Percentiles rank a stretch among this genome's conserved stretches.
These are phyloP conservation scores for Actenoides hombroni DNA, from an alignment of 2,113 vertebrate genomes.

Conservation along the genomic window DNA sequence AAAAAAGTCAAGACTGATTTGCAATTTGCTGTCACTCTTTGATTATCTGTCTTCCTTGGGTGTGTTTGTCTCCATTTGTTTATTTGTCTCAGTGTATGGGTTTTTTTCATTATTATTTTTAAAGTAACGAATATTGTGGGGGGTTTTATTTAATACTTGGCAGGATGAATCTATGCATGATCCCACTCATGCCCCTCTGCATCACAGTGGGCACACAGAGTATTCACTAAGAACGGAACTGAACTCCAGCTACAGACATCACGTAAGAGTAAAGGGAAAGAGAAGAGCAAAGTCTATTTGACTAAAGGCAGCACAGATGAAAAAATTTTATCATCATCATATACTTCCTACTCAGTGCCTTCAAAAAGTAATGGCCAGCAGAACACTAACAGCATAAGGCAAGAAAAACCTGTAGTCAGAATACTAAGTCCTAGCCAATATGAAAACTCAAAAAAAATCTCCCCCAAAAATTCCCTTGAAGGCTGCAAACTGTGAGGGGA, in stretches of 20 bases:
- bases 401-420: neutral
- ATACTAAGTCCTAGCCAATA: neutral
- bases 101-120: neutral
- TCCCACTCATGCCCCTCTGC: neutral
- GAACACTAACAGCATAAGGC: neutral
- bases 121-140: neutral
- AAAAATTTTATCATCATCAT: neutral
- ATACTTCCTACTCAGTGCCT: neutral
- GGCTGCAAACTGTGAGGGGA: neutral
- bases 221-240: neutral
- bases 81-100: neutral
- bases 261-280: neutral
- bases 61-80: neutral
- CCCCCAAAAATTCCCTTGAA: neutral
- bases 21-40: neutral
- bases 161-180: neutral
- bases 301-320: neutral
- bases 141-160: neutral
- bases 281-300: neutral
- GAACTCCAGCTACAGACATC: neutral
- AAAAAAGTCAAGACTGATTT: conserved; percentile 36
- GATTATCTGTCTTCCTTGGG: neutral
- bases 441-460: neutral
- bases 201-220: neutral
- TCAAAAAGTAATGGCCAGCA: neutral